Base-by-base conservation (phyloP, 2,797 vertebrate genomes). In the Galago senegalensis region DNA sequence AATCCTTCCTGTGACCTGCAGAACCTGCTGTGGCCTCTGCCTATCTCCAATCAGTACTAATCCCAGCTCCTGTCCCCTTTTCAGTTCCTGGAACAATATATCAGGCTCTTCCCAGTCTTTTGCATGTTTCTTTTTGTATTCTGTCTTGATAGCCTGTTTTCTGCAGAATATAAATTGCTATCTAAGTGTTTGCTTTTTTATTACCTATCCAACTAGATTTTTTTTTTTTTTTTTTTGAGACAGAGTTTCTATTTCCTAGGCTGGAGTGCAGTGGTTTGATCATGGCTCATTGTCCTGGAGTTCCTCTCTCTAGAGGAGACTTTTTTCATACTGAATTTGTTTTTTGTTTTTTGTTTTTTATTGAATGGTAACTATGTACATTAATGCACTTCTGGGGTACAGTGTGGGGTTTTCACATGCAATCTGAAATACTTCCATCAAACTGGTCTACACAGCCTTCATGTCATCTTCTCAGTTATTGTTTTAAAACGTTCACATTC, bases 31-130 rank as follows among this genome's bases (percentile, higher is more conserved):
- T 69, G 40, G 18, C 65, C 34, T 75, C 37, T 87, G 20, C 40
- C 49, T 43, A 46, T 58, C 10, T 92, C 49, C 49, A 75, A 0
- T 18, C 61, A 61, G 17, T 70, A 91, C 18, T 86, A 58, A 87
- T 83, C 60, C 43, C 25, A 89, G 63, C 53, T 72, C 79, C 53
- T 73, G 73, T 5, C 67, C 58, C 17, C 56, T 86, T 85, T 94
- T 92, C 63, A 90, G 60, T 96, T 95, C 60, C 58, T 83, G 88
- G 49, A 83, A 76, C 21, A 58, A 37, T 70, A 31, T 25, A 77
- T 60, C 31, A 88, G 65, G n/a, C 31, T 56, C 31, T 89, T 46
- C 81, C 82, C 23, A 43, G 60, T 21, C 2, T 20, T 97, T 93
- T 84, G 20, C 31, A 46, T 77, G 34, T 58, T 73, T 34, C 17